These are phyloP conservation scores for Volucella bombylans DNA, from an alignment of 2,888 invertebrate genomes.

Conservation along the genomic window DNA sequence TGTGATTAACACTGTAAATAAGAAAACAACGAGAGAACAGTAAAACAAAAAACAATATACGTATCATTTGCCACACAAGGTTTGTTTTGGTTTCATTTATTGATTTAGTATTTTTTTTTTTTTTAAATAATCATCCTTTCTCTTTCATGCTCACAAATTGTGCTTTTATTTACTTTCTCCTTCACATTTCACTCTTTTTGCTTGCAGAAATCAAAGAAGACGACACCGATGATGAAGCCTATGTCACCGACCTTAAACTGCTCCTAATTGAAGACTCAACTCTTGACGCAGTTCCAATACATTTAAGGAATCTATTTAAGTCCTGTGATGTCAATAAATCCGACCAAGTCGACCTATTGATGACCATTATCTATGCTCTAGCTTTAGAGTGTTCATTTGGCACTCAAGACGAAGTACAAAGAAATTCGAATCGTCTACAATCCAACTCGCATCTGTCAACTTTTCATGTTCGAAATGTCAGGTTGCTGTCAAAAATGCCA, in stretches of 20 bases:
- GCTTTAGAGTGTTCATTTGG: slow-evolving; percentile 80
- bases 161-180: slow-evolving; percentile 35
- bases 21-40: slow-evolving; percentile 19
- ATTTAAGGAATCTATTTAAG: slow-evolving; percentile 76
- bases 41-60: slow-evolving; percentile 21
- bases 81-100: slow-evolving; percentile 53
- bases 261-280: slow-evolving; percentile 78
- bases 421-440: slow-evolving; percentile 43
- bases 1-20: slow-evolving; percentile 62
- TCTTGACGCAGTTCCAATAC: slow-evolving; percentile 77
- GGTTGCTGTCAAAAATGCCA: slow-evolving; percentile 63
- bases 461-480: slow-evolving; percentile 52
- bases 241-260: slow-evolving; percentile 19
- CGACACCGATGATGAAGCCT: background rate
- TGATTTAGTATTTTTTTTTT: background rate
- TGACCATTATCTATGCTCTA: slow-evolving; percentile 78
- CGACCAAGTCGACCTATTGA: slow-evolving; percentile 77
- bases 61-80: slow-evolving; percentile 34
- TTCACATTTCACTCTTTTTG: slow-evolving; percentile 37
- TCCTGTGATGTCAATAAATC: slow-evolving; percentile 40
- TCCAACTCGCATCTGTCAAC: slow-evolving; percentile 32
- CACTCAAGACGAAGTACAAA: slow-evolving; percentile 72
- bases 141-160: slow-evolving; percentile 1
- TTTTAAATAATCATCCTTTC: background rate
- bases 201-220: slow-evolving; percentile 46